phyloP scores from a whole-genome alignment of 1,140 invertebrate genomes.

The Tetramorium alpestre region DNA sequence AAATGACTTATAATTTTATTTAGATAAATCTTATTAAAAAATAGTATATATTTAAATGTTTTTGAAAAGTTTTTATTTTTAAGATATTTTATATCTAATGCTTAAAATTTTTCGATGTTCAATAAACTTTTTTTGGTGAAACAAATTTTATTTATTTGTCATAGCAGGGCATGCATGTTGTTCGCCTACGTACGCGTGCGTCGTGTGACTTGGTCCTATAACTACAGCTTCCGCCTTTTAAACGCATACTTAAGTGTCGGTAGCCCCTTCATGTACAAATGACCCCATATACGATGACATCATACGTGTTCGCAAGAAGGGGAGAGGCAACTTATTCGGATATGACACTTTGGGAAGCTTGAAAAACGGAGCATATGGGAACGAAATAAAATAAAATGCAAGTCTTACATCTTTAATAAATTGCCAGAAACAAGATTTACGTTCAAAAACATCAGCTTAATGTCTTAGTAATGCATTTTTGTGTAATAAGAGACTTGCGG shows the following conservation, averaged over 20 bases:
- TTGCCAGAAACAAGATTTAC: neutral
- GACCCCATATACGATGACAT: slow-evolving; percentile 70
- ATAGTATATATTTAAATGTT: neutral
- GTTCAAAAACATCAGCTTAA: neutral
- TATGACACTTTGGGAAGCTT: slow-evolving; percentile 15
- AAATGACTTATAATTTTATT: neutral
- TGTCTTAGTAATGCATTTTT: neutral
- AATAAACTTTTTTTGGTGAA: neutral
- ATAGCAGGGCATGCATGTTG: neutral
- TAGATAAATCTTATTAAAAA: neutral
- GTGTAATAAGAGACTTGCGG: neutral
- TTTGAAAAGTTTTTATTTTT: neutral
- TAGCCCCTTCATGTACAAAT: slow-evolving; percentile 65
- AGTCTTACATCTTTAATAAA: neutral
- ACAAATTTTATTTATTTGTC: slow-evolving; percentile 2
- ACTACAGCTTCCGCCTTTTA: slow-evolving; percentile 69
- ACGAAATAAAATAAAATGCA: neutral
- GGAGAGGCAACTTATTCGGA: slow-evolving; percentile 66
- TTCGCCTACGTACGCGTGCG: neutral
- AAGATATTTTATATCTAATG: neutral
- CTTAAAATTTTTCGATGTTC: neutral
- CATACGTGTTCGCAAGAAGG: slow-evolving; percentile 56
- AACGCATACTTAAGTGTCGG: slow-evolving; percentile 63
- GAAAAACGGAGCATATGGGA: neutral
- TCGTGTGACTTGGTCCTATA: slow-evolving; percentile 28